Evolutionary conservation across 1,140 invertebrate species (phyloP).

Genomic region (Drosophila nannoptera): DNA sequence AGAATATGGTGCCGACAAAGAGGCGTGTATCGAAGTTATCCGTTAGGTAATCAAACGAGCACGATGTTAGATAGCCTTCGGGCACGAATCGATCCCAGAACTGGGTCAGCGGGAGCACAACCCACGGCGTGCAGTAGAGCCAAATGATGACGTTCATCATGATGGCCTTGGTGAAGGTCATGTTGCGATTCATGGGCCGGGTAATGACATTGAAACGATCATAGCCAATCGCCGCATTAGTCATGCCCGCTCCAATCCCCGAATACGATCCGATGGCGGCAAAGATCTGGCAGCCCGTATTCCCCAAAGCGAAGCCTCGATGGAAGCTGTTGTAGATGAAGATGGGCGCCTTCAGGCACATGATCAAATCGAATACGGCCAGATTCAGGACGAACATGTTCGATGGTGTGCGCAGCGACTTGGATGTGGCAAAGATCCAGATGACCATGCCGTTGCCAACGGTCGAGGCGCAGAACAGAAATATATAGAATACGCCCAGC

Average conservation of each 20-base stretch:
- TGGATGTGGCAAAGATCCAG: constrained; percentile 90
- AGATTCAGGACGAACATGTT: constrained; percentile 94
- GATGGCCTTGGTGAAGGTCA: constrained; percentile 87
- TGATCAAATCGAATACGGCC: constrained; percentile 91
- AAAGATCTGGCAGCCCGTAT: constrained; percentile 88
- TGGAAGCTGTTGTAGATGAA: constrained; percentile 93
- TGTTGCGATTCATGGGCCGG: constrained; percentile 88
- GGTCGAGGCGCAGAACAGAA: constrained; percentile 88
- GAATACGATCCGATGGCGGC: constrained; percentile 87
- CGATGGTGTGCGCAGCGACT: constrained; percentile 90
- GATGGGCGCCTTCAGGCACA: constrained; percentile 92
- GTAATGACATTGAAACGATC: constrained; percentile 87
- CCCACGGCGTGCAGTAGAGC: constrained; percentile 89
- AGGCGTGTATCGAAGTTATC: constrained; percentile 85
- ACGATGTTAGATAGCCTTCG: constrained; percentile 90
- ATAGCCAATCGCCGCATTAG: constrained; percentile 82
- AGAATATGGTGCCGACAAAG: constrained; percentile 87
- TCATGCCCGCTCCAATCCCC: constrained; percentile 89
- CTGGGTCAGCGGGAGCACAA: constrained; percentile 86
- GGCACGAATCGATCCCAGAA: constrained; percentile 91
- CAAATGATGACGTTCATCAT: constrained; percentile 87
- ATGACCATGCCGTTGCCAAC: constrained; percentile 93
- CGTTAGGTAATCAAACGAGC: constrained; percentile 89
- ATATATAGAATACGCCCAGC: constrained; percentile 88
- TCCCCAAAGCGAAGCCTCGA: constrained; percentile 86